phyloP scores from a whole-genome alignment of 2,113 vertebrate species.

The Dipodomys ordii region DNA sequence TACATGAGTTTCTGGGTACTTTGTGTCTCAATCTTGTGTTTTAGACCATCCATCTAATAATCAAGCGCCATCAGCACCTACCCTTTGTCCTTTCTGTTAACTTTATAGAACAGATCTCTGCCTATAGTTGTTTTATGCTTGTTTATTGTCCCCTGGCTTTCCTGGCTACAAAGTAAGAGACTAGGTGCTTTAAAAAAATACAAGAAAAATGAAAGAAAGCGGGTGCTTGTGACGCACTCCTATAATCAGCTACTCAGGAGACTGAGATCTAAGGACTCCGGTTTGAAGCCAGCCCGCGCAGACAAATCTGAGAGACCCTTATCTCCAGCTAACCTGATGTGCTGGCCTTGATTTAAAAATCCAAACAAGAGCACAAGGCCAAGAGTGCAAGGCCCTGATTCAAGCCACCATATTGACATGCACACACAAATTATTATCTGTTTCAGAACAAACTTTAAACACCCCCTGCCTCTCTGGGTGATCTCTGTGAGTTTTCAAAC shows the following conservation, averaged over 20 bases:
- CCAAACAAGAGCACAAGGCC: too few relatives aligned
- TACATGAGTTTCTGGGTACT: background rate
- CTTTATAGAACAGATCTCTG: background rate
- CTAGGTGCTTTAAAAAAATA: background rate
- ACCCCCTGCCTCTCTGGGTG: background rate
- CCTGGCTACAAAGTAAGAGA: background rate
- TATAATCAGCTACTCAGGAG: too few relatives aligned
- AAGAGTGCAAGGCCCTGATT: too few relatives aligned
- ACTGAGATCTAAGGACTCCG: too few relatives aligned
- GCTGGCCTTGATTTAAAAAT: too few relatives aligned
- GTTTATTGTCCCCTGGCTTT: background rate
- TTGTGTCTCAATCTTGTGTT: background rate
- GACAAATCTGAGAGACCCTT: too few relatives aligned
- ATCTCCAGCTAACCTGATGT: too few relatives aligned
- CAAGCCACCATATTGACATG: too few relatives aligned
- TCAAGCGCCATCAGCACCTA: background rate
- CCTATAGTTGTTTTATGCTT: rapidly evolving
- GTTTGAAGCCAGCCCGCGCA: too few relatives aligned
- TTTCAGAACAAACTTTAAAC: background rate
- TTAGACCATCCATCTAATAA: background rate
- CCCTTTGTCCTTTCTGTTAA: background rate
- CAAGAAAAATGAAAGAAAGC: too few relatives aligned
- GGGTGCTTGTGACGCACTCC: too few relatives aligned
- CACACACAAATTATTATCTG: background rate
- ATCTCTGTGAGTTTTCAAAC: rapidly evolving